These are phyloP conservation scores for Imbricaverruca yamaguchii DNA, from an alignment of 2,888 invertebrate genomes.

Conservation along the genomic window DNA sequence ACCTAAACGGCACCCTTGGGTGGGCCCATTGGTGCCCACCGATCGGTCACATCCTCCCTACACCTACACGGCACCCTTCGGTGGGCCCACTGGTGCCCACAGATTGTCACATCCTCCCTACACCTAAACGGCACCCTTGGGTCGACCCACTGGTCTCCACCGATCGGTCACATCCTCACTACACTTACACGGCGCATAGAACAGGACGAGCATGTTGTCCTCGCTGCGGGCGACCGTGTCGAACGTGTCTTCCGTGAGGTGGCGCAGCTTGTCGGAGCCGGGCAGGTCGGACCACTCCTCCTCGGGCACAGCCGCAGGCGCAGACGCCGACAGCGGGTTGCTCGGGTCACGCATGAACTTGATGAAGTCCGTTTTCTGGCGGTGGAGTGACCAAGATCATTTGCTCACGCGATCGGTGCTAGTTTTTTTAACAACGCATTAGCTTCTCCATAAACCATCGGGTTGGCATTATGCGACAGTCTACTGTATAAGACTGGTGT, in stretches of 20 bases:
- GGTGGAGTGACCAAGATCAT: neutral
- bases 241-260: slow-evolving; percentile 55
- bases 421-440: neutral
- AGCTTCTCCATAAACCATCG: too few species aligned
- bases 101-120: neutral
- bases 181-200: slow-evolving; percentile 66
- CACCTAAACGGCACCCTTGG: neutral
- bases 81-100: neutral
- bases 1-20: too few species aligned
- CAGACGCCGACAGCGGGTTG: slow-evolving; percentile 48
- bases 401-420: neutral
- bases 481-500: too few species aligned
- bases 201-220: slow-evolving; percentile 71
- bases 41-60: too few species aligned
- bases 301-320: slow-evolving; percentile 47
- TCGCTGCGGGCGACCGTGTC: slow-evolving; percentile 49
- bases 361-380: neutral
- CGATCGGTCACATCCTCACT: too few species aligned
- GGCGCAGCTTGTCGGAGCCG: slow-evolving; percentile 59
- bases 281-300: slow-evolving; percentile 68
- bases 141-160: too few species aligned
- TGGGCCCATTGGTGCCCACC: too few species aligned
- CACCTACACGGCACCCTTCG: neutral
- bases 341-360: slow-evolving; percentile 68
- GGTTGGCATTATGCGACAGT: too few species aligned